These are phyloP conservation scores for Ifrita kowaldi DNA, from an alignment of 2,113 vertebrate genomes.

Conservation along the genomic window DNA sequence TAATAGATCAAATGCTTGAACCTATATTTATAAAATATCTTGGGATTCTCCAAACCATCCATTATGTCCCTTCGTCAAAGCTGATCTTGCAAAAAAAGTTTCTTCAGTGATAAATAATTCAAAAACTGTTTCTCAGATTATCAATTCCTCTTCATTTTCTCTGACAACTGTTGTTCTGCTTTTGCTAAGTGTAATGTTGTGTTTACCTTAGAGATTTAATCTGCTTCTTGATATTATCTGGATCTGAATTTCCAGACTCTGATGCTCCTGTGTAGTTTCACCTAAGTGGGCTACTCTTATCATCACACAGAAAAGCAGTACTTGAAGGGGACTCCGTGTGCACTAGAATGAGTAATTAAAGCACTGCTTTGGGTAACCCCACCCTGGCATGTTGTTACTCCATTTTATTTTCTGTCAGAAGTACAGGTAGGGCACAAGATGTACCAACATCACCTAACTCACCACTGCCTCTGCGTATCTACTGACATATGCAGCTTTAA, in stretches of 20 bases:
- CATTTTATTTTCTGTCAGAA: background rate
- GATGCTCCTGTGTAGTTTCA: background rate
- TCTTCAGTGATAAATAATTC: background rate
- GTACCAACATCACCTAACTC: background rate
- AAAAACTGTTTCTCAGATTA: background rate
- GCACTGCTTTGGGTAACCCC: background rate
- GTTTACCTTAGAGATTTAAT: background rate
- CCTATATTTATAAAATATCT: background rate
- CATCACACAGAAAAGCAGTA: background rate
- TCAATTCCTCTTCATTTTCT: background rate
- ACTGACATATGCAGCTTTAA: background rate
- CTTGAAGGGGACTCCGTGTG: background rate
- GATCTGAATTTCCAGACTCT: background rate
- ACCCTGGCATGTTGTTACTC: background rate
- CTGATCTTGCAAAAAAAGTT: background rate
- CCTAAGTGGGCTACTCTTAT: background rate
- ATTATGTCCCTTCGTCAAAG: background rate
- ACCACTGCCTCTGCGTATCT: background rate
- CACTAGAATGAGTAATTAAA: background rate
- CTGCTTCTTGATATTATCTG: background rate
- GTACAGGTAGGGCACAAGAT: accelerated
- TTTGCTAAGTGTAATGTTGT: background rate
- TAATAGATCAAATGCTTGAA: background rate
- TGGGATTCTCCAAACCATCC: background rate
- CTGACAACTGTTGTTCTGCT: background rate